Evolutionary conservation across 2,888 invertebrate species (phyloP), one percentile per base, ranked within the genome.

Genomic region (Pachymerium ferrugineum): DNA sequence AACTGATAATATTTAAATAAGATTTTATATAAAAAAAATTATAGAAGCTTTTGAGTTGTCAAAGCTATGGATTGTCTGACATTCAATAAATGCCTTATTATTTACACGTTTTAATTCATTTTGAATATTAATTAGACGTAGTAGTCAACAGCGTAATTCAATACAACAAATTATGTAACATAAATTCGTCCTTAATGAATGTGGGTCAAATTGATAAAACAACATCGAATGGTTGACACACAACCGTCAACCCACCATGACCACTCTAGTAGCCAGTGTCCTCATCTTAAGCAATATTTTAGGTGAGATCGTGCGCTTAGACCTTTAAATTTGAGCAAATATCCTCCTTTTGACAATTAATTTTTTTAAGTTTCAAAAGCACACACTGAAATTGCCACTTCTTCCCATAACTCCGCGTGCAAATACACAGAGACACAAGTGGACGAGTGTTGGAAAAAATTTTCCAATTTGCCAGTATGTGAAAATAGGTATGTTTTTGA

Each of bases 171-270:
- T 62, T 22, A 62, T 62, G 62, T 62, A 62, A 62, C 62, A 62
- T n/a, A 62, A 62, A 28, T 62, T 62, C 62, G 62, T 62, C 62
- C 62, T 62, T 62, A 62, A 62, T 62, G 62, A 62, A 62, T 62
- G 62, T 62, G 62, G 62, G 62, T 62, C 62, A 62, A 62, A 62
- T 62, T 62, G 62, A 62, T 62, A 28, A 62, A 62, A 62, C 62
- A 5, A 62, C 62, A 25, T 62, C 62, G 62, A 62, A 62, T 62
- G 62, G 62, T 62, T 62, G 62, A 62, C 62, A 38, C 38, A 62
- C 62, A 62, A 62, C 28, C 62, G 28, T 3, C 47, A 54, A 62
- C 62, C 62, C 25, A 62, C 62, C 62, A 62, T 62, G 62, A 62
- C 62, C 25, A 62, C 62, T 62, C 62, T 62, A 25, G 62, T 62